Conservation (phyloP, 2,113 vertebrate genomes). For the Orientallactaga bullata region DNA sequence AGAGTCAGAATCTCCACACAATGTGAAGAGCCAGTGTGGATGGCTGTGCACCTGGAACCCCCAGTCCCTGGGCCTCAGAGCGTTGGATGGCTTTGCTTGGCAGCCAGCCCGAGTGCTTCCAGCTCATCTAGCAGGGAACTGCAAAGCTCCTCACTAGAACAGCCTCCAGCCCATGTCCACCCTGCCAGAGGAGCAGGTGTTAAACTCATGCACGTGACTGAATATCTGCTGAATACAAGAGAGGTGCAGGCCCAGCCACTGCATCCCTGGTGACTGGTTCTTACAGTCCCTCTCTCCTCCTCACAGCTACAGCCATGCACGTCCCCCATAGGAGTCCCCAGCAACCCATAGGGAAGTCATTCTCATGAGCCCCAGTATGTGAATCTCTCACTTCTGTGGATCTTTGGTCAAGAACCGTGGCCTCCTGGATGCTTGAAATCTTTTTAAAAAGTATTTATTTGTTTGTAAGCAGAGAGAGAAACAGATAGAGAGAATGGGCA, state of each 20-base stretch:
- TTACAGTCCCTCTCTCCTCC: background rate
- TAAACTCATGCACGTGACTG: background rate
- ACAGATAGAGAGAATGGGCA: too few relatives aligned
- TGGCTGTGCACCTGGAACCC: background rate
- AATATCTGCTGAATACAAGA: background rate
- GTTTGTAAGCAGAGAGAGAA: too few relatives aligned
- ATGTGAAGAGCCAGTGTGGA: background rate
- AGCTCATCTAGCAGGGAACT: constrained; percentile 82
- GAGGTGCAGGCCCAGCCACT: background rate
- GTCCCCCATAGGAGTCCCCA: too few relatives aligned
- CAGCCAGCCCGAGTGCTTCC: constrained; percentile 16
- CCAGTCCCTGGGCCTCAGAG: fast-evolving
- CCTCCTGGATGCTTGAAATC: background rate
- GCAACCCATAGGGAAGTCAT: fast-evolving
- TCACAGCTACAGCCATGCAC: background rate
- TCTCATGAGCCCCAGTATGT: background rate
- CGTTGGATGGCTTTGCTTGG: background rate
- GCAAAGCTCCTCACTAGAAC: constrained; percentile 78
- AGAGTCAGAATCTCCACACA: constrained; percentile 34
- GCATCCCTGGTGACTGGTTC: background rate
- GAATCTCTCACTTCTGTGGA: background rate
- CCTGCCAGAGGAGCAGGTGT: background rate
- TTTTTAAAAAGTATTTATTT: too few relatives aligned
- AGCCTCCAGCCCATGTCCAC: constrained; percentile 31
- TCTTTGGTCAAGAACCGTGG: background rate